Conservation (phyloP, 2,797 vertebrate genomes). For the Sebastes wilsoni region DNA sequence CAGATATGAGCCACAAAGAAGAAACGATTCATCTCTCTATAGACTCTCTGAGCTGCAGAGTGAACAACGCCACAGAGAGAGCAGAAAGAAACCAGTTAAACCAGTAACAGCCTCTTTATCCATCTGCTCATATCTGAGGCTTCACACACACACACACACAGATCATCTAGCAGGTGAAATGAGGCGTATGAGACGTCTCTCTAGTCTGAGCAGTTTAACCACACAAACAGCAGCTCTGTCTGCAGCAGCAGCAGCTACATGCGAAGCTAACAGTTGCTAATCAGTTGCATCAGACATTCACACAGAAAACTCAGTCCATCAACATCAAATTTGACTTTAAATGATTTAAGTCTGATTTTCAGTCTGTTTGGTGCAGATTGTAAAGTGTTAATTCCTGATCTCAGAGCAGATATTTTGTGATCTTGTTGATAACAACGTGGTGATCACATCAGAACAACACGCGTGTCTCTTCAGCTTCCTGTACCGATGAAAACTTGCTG, state of each 20-base stretch:
- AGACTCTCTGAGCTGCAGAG: too few species aligned
- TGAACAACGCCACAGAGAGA: not conserved
- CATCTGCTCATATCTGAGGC: not conserved
- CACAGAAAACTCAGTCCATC: not conserved
- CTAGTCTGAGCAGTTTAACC: not conserved
- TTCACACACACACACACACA: not conserved
- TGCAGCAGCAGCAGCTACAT: not conserved
- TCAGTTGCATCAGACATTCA: conserved; percentile 9
- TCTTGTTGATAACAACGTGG: not conserved
- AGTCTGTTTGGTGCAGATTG: too few species aligned
- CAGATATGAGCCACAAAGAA: not conserved
- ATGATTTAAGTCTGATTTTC: not conserved
- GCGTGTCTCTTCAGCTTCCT: not conserved
- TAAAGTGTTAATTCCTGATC: not conserved
- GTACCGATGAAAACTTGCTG: not conserved
- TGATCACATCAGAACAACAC: not conserved
- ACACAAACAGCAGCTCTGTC: conserved; percentile 11
- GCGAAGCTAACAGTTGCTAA: conserved; percentile 1
- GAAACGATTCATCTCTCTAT: too few species aligned
- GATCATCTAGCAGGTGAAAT: not conserved
- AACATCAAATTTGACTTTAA: fast-evolving
- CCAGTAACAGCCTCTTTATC: not conserved
- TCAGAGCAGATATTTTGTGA: not conserved
- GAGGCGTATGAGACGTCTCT: not conserved
- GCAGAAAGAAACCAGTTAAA: not conserved